A percentile compares a stretch with the other conserved stretches of the same genome.
phyloP scores from a whole-genome alignment of 1,140 invertebrate genomes.

The Cydia amplana region DNA sequence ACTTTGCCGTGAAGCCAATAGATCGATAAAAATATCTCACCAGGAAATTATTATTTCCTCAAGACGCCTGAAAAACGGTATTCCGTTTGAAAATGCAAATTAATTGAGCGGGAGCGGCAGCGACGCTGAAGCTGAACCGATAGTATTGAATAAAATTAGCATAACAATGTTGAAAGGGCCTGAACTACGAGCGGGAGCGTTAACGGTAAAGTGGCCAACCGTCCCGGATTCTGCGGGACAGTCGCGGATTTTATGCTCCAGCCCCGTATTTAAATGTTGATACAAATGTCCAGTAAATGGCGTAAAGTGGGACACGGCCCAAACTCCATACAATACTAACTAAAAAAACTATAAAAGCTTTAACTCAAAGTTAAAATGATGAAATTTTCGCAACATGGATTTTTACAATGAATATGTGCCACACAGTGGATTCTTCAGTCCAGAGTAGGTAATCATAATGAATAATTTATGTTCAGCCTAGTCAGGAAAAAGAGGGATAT shows the following conservation, averaged over 20 bases:
- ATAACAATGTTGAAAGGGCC: not conserved
- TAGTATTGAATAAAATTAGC: conserved; percentile 32
- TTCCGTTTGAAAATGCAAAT: conserved; percentile 26
- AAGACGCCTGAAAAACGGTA: conserved; percentile 9
- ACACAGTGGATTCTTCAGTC: no score
- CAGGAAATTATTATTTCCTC: conserved; percentile 15
- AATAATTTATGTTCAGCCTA: not conserved
- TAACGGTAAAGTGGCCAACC: not conserved
- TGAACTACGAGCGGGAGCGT: not conserved
- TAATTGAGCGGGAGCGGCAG: conserved; percentile 20
- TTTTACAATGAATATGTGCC: no score
- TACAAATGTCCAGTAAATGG: no score
- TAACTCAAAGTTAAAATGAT: no score
- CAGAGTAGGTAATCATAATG: no score
- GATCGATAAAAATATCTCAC: not conserved
- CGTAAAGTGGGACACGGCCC: no score
- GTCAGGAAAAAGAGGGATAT: not conserved
- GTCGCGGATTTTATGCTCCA: no score
- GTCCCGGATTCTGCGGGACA: no score
- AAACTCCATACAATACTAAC: no score
- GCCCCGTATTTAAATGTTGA: no score
- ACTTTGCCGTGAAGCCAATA: not conserved
- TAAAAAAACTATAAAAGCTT: no score
- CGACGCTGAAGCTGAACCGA: conserved; percentile 15
- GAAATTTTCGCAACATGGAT: no score